Evolutionary conservation across 2,888 invertebrate species (phyloP), one percentile per base, ranked within the genome.

Genomic region (Nasonovia ribisnigri): DNA sequence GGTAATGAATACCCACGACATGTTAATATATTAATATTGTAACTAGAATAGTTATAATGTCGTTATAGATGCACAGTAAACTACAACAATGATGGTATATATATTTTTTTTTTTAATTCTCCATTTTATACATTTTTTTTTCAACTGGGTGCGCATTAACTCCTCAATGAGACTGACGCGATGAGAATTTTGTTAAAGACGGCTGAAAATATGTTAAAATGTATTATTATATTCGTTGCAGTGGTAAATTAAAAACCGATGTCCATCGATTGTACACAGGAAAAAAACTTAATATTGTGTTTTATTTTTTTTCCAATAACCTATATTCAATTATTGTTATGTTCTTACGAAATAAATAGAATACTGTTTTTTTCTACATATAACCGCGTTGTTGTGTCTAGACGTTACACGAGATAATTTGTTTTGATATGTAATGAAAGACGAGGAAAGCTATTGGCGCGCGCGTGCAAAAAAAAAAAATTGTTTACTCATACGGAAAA

Each of bases 91-190:
- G 0, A 84, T 91, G 20, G 29, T 51, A 43, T 89, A n/a, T n/a
- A n/a, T n/a, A n/a, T 51, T 46, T 46, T 60, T 42, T 84, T 26
- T 84, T 43, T 84, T 26, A 3, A 84, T 84, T 42, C 43, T 26
- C 26, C 26, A 26, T 43, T 51, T 88, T 42, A 48, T 16, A 48
- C 16, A 36, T n/a, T 67, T 89, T 89, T 60, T 60, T 51, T 91
- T 84, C 54, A 84, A 84, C 43, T 91, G 84, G 84, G 54, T 91
- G 54, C 54, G 51, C 54, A 84, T 43, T 26, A 91, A 84, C 43
- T 91, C 57, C 43, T 77, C 36, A 42, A 57, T 91, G 91, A 91
- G 91, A 91, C 91, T 91, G 91, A 91, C 57, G 57, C 54, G 77
- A 43, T 91, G 91, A 91, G 57, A 91, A 84, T 91, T 54, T 84